Base-by-base conservation (phyloP, 53 echinoderm and acorn worm species). In the Glandiceps talaboti region DNA sequence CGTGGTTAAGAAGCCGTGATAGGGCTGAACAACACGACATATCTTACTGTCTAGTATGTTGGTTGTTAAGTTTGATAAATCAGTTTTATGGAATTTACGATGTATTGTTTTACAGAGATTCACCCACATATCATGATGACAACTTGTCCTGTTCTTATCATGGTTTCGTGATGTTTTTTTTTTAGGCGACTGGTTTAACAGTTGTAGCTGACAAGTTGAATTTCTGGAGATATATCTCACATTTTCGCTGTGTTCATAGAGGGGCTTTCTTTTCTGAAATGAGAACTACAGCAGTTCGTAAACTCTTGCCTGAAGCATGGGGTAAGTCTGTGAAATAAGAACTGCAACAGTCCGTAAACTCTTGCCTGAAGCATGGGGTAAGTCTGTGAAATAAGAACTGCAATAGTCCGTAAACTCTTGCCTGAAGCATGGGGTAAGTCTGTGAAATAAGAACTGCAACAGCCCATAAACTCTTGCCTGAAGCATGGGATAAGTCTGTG, bases 341-440 rank as follows among this genome's bases (percentile, higher is more conserved):
- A 92, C 95, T 0, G 92, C 95, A 0, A 82, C 86, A 1, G 95
- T 92, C 76, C 74, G 95, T 31, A 94, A 92, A 74, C 90, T 94
- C 1, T 88, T 94, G 0, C 95, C 95, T 27, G 95, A 94, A 31
- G 95, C 95, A 30, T 94, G 95, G 95, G 95, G 95, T 94, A 31
- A 86, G 92, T 94, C 79, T 84, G 90, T 1, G 90, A 94, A 75
- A 94, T 94, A 92, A 90, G 95, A 75, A 92, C 95, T 0, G 92
- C 95, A 0, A 82, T 84, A 1, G 95, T 92, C 76, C 74, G 95
- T 31, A 94, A 92, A 74, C 90, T 94, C 1, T 88, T 94, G 0
- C 95, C 95, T 27, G 95, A 94, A 31, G 95, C 95, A 30, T 94
- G 95, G 95, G 95, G 95, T 94, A 31, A 86, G 92, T 94, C 79